phyloP scores from a whole-genome alignment of 2,888 invertebrate species.

The Diaperis boleti region DNA sequence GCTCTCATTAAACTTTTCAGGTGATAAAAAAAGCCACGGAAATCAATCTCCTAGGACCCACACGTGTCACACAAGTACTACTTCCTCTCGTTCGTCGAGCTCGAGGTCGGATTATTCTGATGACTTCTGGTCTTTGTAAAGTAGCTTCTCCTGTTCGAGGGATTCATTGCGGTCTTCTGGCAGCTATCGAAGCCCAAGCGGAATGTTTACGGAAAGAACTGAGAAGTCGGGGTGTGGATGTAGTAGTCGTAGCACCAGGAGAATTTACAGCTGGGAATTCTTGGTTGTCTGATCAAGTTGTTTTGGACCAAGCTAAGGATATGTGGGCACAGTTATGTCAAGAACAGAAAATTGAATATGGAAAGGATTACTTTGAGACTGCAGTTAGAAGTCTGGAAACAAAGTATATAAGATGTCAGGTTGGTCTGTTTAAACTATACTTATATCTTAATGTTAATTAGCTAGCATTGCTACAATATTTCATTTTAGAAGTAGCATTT shows the following conservation, averaged over 20 bases:
- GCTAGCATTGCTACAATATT: neutral
- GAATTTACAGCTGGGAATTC: conserved; percentile 86
- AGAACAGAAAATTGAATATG: conserved; percentile 83
- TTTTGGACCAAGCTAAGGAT: conserved; percentile 74
- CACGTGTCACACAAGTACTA: conserved; percentile 75
- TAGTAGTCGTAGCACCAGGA: conserved; percentile 86
- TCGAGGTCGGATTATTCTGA: conserved; percentile 83
- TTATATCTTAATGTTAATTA: conserved; percentile 6
- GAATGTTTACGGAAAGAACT: conserved; percentile 82
- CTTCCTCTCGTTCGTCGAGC: conserved; percentile 83
- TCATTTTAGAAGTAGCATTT: no score
- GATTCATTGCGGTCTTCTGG: conserved; percentile 82
- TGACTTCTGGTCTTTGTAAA: conserved; percentile 84
- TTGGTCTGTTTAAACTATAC: no score
- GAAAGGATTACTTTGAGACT: conserved; percentile 85
- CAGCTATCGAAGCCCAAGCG: conserved; percentile 84
- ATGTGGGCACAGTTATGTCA: conserved; percentile 86
- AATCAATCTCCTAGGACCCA: conserved; percentile 80
- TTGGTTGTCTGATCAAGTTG: conserved; percentile 76
- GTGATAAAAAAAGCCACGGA: conserved; percentile 73
- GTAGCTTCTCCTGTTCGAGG: conserved; percentile 85
- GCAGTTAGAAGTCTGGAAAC: conserved; percentile 80
- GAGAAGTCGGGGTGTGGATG: conserved; percentile 78
- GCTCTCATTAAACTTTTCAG: conserved; percentile 45
- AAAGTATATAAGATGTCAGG: conserved; percentile 80